Evolutionary conservation across 2,888 invertebrate genomes (phyloP).

Genomic region (Nebria brevicollis): DNA sequence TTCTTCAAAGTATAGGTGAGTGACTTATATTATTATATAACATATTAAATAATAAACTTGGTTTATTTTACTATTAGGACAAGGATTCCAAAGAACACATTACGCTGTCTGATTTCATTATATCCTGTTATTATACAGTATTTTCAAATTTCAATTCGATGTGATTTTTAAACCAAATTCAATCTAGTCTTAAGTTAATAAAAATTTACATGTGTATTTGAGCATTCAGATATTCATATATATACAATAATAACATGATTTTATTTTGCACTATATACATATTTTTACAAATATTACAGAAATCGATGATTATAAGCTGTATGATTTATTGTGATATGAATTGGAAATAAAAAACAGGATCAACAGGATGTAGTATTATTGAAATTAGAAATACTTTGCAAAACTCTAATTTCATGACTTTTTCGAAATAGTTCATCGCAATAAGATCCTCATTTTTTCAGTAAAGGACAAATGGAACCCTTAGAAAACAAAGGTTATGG

Average conservation of each 20-base stretch:
- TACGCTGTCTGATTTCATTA: conserved; percentile 62
- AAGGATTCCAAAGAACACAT: conserved; percentile 67
- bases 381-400: no score
- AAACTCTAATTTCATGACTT: no score
- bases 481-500: no score
- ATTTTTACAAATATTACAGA: conserved; percentile 43
- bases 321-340: not conserved
- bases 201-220: conserved; percentile 14
- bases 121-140: conserved; percentile 8
- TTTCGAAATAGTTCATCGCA: no score
- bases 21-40: conserved; percentile 17
- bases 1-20: conserved; percentile 65
- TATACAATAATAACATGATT: conserved; percentile 23
- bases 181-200: conserved; percentile 17
- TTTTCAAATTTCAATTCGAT: conserved; percentile 24
- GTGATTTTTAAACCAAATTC: conserved; percentile 26
- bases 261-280: conserved; percentile 41
- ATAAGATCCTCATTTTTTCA: no score
- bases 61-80: conserved; percentile 58
- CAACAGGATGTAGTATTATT: no score
- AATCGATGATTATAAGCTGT: conserved; percentile 17
- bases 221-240: not conserved
- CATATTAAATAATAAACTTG: not conserved
- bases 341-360: no score
- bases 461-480: no score